Percentiles rank a stretch among this genome's conserved stretches.
Conservation (phyloP, 2,888 invertebrate species). For the Drosophila merina region DNA sequence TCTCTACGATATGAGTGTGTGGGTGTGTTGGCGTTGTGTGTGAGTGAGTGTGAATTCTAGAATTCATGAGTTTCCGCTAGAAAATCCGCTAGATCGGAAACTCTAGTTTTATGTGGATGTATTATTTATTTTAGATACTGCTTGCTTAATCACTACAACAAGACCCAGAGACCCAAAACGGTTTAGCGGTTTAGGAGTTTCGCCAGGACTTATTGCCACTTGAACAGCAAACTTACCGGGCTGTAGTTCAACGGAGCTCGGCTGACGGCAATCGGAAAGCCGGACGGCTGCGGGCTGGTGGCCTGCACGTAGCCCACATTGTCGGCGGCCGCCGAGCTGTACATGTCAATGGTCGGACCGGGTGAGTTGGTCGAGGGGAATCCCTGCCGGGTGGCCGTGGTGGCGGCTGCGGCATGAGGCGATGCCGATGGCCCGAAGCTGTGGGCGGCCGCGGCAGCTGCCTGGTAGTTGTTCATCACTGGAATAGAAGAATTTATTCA, state of each 20-base stretch:
- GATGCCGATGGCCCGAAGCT: conserved; percentile 93
- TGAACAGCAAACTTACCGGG: conserved; percentile 88
- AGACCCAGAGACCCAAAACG: conserved; percentile 8
- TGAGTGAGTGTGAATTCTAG: conserved; percentile 15
- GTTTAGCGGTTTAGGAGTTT: neutral
- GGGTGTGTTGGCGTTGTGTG: conserved; percentile 5
- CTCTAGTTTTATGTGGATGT: conserved; percentile 14
- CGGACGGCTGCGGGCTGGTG: conserved; percentile 98
- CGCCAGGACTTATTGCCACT: neutral
- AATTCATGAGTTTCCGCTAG: conserved; percentile 3
- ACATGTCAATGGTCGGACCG: conserved; percentile 95
- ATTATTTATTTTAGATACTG: neutral
- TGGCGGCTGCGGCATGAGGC: conserved; percentile 90
- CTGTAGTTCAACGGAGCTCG: conserved; percentile 96
- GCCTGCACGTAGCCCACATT: conserved; percentile 98
- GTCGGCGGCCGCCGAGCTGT: conserved; percentile 93
- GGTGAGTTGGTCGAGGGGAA: conserved; percentile 97
- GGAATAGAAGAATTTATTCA: conserved; percentile 80
- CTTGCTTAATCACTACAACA: neutral
- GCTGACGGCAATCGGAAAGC: conserved; percentile 97
- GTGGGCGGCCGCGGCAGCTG: conserved; percentile 91
- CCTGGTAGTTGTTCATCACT: conserved; percentile 99
- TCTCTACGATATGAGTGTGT: conserved; percentile 26
- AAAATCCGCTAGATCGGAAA: conserved; percentile 1
- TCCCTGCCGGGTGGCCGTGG: conserved; percentile 88